A percentile compares a stretch with the other conserved stretches of the same genome.
Conservation (phyloP, 2,888 invertebrate species). For the Dryocosmus kuriphilus region DNA sequence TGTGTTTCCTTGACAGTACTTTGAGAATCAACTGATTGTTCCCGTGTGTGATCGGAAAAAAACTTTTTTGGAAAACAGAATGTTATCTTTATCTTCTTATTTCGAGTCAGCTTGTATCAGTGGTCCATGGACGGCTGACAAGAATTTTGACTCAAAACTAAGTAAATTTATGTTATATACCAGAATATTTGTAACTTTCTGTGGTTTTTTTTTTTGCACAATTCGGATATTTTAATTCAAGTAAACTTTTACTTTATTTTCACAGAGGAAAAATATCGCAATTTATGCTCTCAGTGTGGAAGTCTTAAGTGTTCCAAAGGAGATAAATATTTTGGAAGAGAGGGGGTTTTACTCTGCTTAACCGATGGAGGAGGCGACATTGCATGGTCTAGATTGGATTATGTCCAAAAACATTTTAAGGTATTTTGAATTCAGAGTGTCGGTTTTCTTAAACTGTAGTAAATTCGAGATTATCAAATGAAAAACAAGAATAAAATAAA, state of each 20-base stretch:
- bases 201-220: neutral
- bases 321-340: constrained; percentile 91
- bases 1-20: constrained; percentile 80
- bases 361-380: constrained; percentile 89
- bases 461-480: neutral
- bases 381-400: constrained; percentile 88
- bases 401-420: constrained; percentile 84
- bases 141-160: constrained; percentile 81
- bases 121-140: constrained; percentile 89
- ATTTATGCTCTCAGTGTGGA: constrained; percentile 86
- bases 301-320: constrained; percentile 79
- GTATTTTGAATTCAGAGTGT: constrained; percentile 72
- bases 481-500: neutral
- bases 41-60: constrained; percentile 84
- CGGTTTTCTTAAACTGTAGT: too few species aligned
- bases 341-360: constrained; percentile 89
- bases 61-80: constrained; percentile 87
- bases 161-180: constrained; percentile 78
- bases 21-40: constrained; percentile 86
- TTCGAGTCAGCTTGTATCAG: constrained; percentile 92
- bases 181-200: neutral
- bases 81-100: constrained; percentile 86
- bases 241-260: neutral
- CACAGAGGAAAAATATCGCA: constrained; percentile 83
- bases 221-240: constrained; percentile 18